These are phyloP conservation scores for Papilio xuthus DNA, from an alignment of 1,140 invertebrate species.

Conservation along the genomic window DNA sequence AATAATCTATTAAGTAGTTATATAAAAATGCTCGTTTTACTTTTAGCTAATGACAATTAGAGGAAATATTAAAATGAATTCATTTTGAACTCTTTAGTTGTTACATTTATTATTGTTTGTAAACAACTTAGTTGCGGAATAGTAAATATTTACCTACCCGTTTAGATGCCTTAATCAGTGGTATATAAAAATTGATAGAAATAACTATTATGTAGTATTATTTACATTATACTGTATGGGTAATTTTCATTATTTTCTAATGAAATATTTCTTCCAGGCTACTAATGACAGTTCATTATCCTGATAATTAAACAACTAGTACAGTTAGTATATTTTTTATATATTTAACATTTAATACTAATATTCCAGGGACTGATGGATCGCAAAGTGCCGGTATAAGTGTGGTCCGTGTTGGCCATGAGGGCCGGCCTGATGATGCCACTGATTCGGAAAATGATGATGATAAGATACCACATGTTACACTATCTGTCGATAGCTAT, in stretches of 20 bases:
- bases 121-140: not conserved
- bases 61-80: not conserved
- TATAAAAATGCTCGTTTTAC: not conserved
- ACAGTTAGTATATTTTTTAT: not conserved
- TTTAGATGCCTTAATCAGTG: not conserved
- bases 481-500: constrained; percentile 76
- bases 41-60: not conserved
- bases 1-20: not conserved
- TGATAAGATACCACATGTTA: constrained; percentile 76
- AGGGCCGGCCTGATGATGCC: constrained; percentile 76
- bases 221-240: no score
- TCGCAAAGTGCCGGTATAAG: constrained; percentile 75
- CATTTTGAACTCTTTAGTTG: no score
- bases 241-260: no score
- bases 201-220: no score
- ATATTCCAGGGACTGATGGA: constrained; percentile 69
- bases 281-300: no score
- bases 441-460: constrained; percentile 77
- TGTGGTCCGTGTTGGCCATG: constrained; percentile 76
- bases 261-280: no score
- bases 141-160: not conserved
- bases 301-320: no score
- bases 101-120: not conserved
- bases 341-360: constrained; percentile 52
- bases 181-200: no score